Base-by-base conservation (phyloP, 53 echinoderm and acorn worm species). In the Glandiceps talaboti region DNA sequence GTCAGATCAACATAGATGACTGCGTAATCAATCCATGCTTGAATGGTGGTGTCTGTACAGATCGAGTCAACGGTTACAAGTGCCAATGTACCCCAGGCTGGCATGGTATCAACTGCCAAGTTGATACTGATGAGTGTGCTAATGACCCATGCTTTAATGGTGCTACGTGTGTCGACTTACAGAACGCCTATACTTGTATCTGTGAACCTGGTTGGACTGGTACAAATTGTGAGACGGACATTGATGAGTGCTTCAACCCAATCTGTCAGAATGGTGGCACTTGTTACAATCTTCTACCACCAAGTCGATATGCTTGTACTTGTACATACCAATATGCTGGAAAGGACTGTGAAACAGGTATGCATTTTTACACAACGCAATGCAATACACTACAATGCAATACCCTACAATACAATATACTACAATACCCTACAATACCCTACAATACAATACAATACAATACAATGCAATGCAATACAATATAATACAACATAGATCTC, bases 301-400 rank as follows among this genome's bases (percentile, higher is more conserved):
- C 64, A 73, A 76, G 32, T 14, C 78, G 84, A 78, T 77, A 84
- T 79, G 72, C 73, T 0, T 88, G 89, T n/a, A 88, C 82, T 27
- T 88, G 89, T 85, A 85, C 77, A 25, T 27, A 85, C 0, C 28
- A 27, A 0, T 88, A 75, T 73, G 82, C 74, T 29, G 85, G 85
- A 73, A 30, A 79, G 28, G 85, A 85, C 31, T 88, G 89, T 33
- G 77, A 76, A 1, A 64, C 75, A 29, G 80, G 88, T 88, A 28
- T 33, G 84, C n/a, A n/a, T n/a, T n/a, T n/a, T n/a, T n/a, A n/a
- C n/a, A n/a, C n/a, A n/a, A n/a, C n/a, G n/a, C n/a, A n/a, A n/a
- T n/a, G n/a, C n/a, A n/a, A n/a, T n/a, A n/a, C n/a, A n/a, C n/a
- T n/a, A n/a, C n/a, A n/a, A n/a, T n/a, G n/a, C n/a, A n/a, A n/a